phyloP scores from a whole-genome alignment of 2,888 invertebrate species.

The Philereme vetulata region DNA sequence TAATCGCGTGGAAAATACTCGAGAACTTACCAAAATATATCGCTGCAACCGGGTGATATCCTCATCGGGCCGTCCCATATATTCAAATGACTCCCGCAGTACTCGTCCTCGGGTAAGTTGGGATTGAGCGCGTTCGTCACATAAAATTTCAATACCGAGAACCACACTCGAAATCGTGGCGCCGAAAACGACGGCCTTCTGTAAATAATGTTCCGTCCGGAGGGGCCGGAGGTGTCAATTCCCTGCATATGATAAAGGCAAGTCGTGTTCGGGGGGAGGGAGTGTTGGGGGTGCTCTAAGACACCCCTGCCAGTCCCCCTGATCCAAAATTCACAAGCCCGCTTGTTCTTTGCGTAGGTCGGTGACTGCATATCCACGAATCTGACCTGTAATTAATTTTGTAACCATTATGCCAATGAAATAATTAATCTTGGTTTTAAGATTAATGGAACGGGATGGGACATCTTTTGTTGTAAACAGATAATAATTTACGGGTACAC shows the following conservation, averaged over 20 bases:
- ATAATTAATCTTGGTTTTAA: constrained; percentile 17
- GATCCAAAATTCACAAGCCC: constrained; percentile 93
- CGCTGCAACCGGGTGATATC: constrained; percentile 90
- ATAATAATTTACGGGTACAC: background rate
- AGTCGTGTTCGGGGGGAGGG: constrained; percentile 93
- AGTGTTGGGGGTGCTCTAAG: constrained; percentile 92
- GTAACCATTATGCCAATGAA: constrained; percentile 41
- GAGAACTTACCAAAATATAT: constrained; percentile 89
- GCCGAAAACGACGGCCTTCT: constrained; percentile 83
- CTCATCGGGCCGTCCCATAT: constrained; percentile 94
- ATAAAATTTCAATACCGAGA: constrained; percentile 94
- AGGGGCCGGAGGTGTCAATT: constrained; percentile 85
- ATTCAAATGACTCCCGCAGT: constrained; percentile 92
- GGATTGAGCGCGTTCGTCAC: constrained; percentile 86
- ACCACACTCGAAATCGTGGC: constrained; percentile 92
- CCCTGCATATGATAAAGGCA: constrained; percentile 92
- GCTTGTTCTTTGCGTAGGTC: constrained; percentile 92
- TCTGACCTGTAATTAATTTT: constrained; percentile 85
- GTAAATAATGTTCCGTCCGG: constrained; percentile 82
- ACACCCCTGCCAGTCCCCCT: constrained; percentile 91
- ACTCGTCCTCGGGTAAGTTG: constrained; percentile 87
- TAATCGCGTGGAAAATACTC: constrained; percentile 38
- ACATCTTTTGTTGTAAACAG: constrained; percentile 10
- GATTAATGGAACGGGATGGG: constrained; percentile 19
- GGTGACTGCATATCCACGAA: constrained; percentile 93